These are phyloP conservation scores for Calliphora vomitoria DNA, from an alignment of 2,888 invertebrate genomes.

Conservation along the genomic window DNA sequence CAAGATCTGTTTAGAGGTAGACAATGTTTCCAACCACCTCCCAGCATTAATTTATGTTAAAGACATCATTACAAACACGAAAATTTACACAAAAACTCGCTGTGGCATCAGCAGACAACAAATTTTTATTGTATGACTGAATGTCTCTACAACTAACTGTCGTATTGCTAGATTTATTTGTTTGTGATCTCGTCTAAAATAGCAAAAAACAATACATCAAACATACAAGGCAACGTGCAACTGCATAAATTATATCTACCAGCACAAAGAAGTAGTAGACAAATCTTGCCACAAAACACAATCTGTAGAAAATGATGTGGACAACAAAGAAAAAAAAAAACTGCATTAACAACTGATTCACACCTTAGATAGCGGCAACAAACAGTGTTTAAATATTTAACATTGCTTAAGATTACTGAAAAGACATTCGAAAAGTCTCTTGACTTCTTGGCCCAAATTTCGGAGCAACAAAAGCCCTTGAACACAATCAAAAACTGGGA, in stretches of 20 bases:
- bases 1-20: conserved; percentile 26
- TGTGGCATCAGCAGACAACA: conserved; percentile 1
- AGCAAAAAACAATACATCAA: conserved; percentile 46
- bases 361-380: conserved; percentile 62
- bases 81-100: conserved; percentile 17
- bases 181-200: conserved; percentile 51
- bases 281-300: conserved; percentile 35
- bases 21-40: conserved; percentile 2
- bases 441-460: conserved; percentile 53
- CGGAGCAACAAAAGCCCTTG: conserved; percentile 59
- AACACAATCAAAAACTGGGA: conserved; percentile 38
- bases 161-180: conserved; percentile 31
- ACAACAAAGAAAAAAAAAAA: conserved; percentile 16
- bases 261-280: conserved; percentile 40
- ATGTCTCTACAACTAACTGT: conserved; percentile 17
- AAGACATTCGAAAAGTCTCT: conserved; percentile 19
- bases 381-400: conserved; percentile 43
- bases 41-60: conserved; percentile 33
- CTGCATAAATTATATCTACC: conserved; percentile 57
- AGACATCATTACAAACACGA: conserved; percentile 50
- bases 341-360: conserved; percentile 61
- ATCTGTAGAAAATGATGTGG: conserved; percentile 28
- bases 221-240: conserved; percentile 53
- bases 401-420: neutral
- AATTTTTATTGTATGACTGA: conserved; percentile 18